Percentiles rank a stretch among this genome's conserved stretches.
phyloP scores from a whole-genome alignment of 2,797 vertebrate species.

The Siniperca obscura region DNA sequence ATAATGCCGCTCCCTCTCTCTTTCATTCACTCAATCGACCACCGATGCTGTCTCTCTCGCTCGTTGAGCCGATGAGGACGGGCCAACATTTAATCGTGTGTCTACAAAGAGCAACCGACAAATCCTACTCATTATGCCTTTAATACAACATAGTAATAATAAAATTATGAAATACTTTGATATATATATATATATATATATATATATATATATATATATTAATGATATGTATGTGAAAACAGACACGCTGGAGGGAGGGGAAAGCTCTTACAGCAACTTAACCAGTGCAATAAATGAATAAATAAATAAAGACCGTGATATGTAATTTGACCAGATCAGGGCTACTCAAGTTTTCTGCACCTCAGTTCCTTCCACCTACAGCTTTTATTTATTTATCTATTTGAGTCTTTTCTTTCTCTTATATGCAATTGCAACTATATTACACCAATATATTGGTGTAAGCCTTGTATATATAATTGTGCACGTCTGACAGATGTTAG shows the following conservation, averaged over 20 bases:
- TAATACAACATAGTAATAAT: neutral
- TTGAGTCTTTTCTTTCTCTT: slow-evolving; percentile 10
- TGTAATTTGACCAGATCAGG: neutral
- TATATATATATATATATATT: slow-evolving; percentile 5
- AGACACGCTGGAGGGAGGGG: neutral
- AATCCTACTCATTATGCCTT: too few species aligned
- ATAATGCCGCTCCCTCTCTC: too few species aligned
- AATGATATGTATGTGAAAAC: neutral
- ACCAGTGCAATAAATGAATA: neutral
- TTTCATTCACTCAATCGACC: too few species aligned
- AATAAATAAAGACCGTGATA: neutral
- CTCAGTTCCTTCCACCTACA: neutral
- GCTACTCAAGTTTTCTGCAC: neutral
- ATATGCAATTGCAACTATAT: neutral
- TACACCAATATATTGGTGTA: slow-evolving; percentile 1
- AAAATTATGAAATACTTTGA: slow-evolving; percentile 15
- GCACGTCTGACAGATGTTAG: slow-evolving; percentile 27
- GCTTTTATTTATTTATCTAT: neutral
- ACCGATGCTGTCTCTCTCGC: too few species aligned
- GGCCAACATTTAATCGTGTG: too few species aligned
- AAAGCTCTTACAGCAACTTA: neutral
- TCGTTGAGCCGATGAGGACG: too few species aligned
- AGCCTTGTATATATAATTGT: slow-evolving; percentile 12
- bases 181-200: slow-evolving; percentile 5
- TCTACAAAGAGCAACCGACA: too few species aligned